These are phyloP conservation scores for Ametastegia equiseti DNA, from an alignment of 2,888 invertebrate genomes.

Conservation along the genomic window DNA sequence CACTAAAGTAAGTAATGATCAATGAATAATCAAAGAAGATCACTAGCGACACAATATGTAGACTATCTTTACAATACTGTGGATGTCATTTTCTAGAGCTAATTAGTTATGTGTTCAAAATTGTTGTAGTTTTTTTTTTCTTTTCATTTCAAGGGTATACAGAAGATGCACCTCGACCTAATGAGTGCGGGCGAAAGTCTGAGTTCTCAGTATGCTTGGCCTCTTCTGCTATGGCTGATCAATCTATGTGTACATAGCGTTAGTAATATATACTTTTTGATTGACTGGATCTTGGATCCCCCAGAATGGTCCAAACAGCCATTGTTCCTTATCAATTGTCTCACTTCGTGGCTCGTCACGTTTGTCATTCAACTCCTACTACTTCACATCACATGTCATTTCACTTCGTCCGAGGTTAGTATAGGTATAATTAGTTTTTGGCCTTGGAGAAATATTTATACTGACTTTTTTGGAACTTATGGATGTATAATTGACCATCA, in stretches of 20 bases:
- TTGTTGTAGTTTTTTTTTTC: too few relatives aligned
- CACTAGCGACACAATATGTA: too few relatives aligned
- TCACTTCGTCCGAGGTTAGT: conserved; percentile 63
- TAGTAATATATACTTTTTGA: conserved; percentile 64
- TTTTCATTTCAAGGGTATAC: conserved; percentile 58
- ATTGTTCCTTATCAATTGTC: conserved; percentile 54
- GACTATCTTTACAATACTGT: too few relatives aligned
- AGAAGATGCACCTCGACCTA: conserved; percentile 64
- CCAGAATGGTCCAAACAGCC: neutral
- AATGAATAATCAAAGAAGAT: too few relatives aligned
- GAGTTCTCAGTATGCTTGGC: conserved; percentile 63
- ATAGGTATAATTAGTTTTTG: neutral
- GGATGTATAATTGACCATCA: too few relatives aligned
- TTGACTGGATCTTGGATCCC: conserved; percentile 54
- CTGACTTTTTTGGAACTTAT: neutral
- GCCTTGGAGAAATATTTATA: neutral
- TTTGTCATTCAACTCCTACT: conserved; percentile 64
- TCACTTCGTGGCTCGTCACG: conserved; percentile 61
- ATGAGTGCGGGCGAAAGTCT: conserved; percentile 65
- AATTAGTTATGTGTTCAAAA: too few relatives aligned
- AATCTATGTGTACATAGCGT: conserved; percentile 67
- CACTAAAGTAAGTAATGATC: too few relatives aligned
- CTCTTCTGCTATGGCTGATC: conserved; percentile 66
- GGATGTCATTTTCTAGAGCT: too few relatives aligned
- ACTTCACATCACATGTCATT: conserved; percentile 65